phyloP scores from a whole-genome alignment of 64 coral and sea anemone genomes.

The Anthopleura sola region DNA sequence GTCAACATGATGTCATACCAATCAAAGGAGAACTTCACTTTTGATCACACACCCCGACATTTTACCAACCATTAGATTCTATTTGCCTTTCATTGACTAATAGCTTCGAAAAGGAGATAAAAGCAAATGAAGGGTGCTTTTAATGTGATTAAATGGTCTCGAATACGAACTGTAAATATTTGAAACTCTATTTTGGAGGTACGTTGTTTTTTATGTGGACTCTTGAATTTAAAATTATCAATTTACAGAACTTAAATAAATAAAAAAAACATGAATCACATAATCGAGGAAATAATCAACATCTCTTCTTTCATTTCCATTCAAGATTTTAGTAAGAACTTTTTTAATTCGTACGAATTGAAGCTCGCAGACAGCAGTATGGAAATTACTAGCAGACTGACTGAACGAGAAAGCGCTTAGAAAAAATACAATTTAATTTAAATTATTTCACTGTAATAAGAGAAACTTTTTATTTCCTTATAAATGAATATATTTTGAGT shows the following conservation, averaged over 20 bases:
- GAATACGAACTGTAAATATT: not conserved
- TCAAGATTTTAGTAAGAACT: not conserved
- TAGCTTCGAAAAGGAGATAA: not conserved
- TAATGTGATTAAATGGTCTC: not conserved
- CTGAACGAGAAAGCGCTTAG: too few relatives aligned
- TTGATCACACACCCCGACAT: conserved; percentile 2
- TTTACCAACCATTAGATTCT: not conserved
- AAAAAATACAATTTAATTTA: not conserved
- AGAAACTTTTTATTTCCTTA: not conserved
- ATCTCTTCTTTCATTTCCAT: not conserved
- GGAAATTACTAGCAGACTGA: too few relatives aligned
- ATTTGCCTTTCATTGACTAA: not conserved
- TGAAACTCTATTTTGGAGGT: not conserved
- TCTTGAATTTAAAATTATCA: not conserved
- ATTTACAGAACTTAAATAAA: not conserved
- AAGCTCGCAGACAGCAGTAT: too few relatives aligned
- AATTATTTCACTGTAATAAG: not conserved
- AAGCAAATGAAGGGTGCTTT: not conserved
- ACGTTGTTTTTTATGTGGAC: not conserved
- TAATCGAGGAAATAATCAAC: not conserved
- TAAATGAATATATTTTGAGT: not conserved
- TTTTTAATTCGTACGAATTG: too few relatives aligned
- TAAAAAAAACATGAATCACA: not conserved
- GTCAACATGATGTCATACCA: conserved; percentile 80
- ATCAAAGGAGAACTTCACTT: conserved; percentile 52